Evolutionary conservation across 2,113 vertebrate genomes (phyloP).

Genomic region (Sinocyclocheilus rhinocerous): DNA sequence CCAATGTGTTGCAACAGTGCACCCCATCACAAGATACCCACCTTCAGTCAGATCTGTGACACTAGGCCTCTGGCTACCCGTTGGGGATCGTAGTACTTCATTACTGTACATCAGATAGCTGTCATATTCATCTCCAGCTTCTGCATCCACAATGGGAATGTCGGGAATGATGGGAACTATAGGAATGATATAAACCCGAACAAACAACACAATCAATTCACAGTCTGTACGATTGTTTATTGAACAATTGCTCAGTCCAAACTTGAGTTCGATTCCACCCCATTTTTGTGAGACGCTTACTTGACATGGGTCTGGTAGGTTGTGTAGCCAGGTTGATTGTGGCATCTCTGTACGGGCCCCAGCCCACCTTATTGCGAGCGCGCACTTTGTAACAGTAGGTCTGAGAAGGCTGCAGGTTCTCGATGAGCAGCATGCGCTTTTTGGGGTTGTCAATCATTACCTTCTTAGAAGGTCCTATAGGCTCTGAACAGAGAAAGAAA

Average conservation of each 20-base stretch:
- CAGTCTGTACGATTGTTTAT: neutral
- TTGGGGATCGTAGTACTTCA: constrained; percentile 86
- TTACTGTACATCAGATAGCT: constrained; percentile 95
- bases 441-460: constrained; percentile 89
- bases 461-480: constrained; percentile 83
- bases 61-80: constrained; percentile 89
- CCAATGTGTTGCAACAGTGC: neutral
- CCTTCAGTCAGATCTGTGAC: constrained; percentile 83
- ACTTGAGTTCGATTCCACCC: neutral
- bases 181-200: neutral
- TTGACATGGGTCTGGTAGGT: constrained; percentile 91
- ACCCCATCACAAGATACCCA: constrained; percentile 58
- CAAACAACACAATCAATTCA: constrained; percentile 9
- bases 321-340: constrained; percentile 95
- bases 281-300: constrained; percentile 76
- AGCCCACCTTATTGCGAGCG: constrained; percentile 88
- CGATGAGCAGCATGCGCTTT: constrained; percentile 93
- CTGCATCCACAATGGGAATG: constrained; percentile 92
- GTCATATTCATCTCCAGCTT: constrained; percentile 90
- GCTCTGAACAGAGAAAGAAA: constrained; percentile 71
- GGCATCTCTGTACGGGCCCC: constrained; percentile 90
- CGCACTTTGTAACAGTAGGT: constrained; percentile 93
- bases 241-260: neutral
- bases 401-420: constrained; percentile 90
- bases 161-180: constrained; percentile 98